These are phyloP conservation scores for Leptopilina clavipes DNA, from an alignment of 1,140 invertebrate species.

Conservation along the genomic window DNA sequence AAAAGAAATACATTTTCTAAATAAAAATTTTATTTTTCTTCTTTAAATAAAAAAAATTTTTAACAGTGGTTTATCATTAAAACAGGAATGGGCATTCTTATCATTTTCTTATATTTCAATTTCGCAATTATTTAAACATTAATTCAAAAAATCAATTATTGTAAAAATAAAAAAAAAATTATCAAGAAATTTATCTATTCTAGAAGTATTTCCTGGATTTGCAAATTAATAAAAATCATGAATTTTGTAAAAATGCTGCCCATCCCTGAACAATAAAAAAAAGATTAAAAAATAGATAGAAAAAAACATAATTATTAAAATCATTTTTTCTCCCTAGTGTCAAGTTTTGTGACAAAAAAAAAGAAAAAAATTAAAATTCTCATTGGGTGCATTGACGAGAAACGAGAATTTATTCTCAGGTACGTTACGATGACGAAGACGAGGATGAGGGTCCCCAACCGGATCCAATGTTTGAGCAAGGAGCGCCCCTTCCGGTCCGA, in stretches of 20 bases:
- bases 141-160: too few species aligned
- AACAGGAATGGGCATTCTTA: conserved; percentile 2
- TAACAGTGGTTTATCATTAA: not conserved
- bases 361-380: not conserved
- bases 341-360: not conserved
- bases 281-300: too few species aligned
- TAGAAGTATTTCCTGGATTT: not conserved
- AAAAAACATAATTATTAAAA: too few species aligned
- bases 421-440: conserved; percentile 96
- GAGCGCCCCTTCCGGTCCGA: conserved; percentile 90
- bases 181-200: too few species aligned
- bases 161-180: too few species aligned
- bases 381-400: not conserved
- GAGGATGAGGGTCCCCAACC: conserved; percentile 96
- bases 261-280: not conserved
- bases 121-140: too few species aligned
- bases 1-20: too few species aligned
- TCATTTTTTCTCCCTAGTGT: not conserved
- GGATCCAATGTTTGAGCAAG: conserved; percentile 94
- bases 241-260: not conserved
- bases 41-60: not conserved
- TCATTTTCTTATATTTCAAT: too few species aligned
- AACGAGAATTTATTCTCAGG: conserved; percentile 75
- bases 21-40: too few species aligned
- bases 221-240: too few species aligned